Base-by-base conservation (phyloP, 2,888 invertebrate genomes). In the Cheilosia urbana region DNA sequence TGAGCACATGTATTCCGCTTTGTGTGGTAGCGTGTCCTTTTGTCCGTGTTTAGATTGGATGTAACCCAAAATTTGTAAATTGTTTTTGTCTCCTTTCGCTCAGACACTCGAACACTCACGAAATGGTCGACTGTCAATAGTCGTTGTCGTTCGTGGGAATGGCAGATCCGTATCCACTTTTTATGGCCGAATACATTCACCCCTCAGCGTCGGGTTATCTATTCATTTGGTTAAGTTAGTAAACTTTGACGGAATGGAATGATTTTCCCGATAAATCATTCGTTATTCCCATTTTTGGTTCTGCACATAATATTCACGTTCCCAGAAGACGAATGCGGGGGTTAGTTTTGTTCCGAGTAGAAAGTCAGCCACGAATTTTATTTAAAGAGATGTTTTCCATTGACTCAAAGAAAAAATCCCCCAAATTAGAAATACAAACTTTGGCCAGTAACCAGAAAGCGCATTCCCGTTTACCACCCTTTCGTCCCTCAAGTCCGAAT, bases 51-150 rank as follows among this genome's bases (percentile, higher is more conserved):
- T 62, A 62, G 71, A 57, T 71, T 76, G 76, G 75, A 68, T 85
- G 80, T 80, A 85, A 85, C 76, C 71, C 60, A 68, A 66, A 81
- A 76, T 80, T 71, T 85, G 80, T 85, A 76, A 80, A 80, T 80
- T 84, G 80, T 69, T 84, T 84, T 80, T 68, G 63, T 63, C 42
- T 1, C 9, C 40, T 53, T 42, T 17, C 42, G n/a, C 19, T 19
- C 9, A 17, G 45, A 34, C 69, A 30, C 0, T 47, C 19, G 2
- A 9, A 30, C 9, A 30, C 30, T 30, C 6, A 27, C 27, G 9
- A 19, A 17, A 30, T 69, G 11, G 30, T 30, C 55, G 55, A 45
- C 42, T 19, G 66, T 55, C 51, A 24, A 57, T 40, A 17, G 37
- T 45, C 40, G 15, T 40, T 51, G 49, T 34, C 13, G 21, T 9